These are phyloP conservation scores for Scaptomyza cyrtandrae DNA, from an alignment of 2,888 invertebrate genomes.

Conservation along the genomic window DNA sequence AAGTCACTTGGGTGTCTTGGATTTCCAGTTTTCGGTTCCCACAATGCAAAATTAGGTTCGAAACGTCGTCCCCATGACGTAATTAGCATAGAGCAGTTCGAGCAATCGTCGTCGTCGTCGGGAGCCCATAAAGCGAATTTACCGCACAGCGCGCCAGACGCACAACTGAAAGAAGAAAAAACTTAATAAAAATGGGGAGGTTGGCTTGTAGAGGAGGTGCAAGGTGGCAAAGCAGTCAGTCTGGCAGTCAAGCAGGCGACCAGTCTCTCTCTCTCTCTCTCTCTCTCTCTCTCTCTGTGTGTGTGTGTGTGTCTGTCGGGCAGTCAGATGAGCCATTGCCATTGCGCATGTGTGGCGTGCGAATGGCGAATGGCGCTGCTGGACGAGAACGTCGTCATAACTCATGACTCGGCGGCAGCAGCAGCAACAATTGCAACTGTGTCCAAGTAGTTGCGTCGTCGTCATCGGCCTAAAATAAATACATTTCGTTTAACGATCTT, in stretches of 20 bases:
- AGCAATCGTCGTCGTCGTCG: conserved; percentile 48
- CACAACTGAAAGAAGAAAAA: conserved; percentile 33
- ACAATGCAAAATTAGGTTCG: conserved; percentile 83
- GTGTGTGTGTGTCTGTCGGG: conserved; percentile 1
- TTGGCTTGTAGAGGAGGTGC: conserved; percentile 9
- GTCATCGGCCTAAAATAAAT: conserved; percentile 73
- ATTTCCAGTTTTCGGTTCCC: conserved; percentile 84
- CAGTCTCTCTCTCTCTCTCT: conserved; percentile 9
- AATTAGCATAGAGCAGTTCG: conserved; percentile 83
- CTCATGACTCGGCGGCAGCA: conserved; percentile 29
- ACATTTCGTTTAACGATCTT: conserved; percentile 83
- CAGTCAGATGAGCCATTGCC: conserved; percentile 71
- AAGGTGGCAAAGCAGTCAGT: conserved; percentile 23
- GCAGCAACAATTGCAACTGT: conserved; percentile 61
- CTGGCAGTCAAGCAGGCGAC: conserved; percentile 16
- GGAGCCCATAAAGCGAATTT: conserved; percentile 82
- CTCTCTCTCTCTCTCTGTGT: conserved; percentile 30
- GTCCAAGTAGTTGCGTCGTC: conserved; percentile 45
- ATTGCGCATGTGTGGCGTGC: conserved; percentile 71
- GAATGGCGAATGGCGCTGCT: conserved; percentile 66
- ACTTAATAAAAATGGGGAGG: conserved; percentile 4
- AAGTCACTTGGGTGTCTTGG: conserved; percentile 72
- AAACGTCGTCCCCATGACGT: conserved; percentile 83
- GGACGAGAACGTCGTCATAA: conserved; percentile 57
- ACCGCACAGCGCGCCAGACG: conserved; percentile 78